Percentiles rank a stretch among this genome's conserved stretches.
phyloP scores from a whole-genome alignment of 2,797 vertebrate genomes.

The Ctenochaetus hawaiiensis region DNA sequence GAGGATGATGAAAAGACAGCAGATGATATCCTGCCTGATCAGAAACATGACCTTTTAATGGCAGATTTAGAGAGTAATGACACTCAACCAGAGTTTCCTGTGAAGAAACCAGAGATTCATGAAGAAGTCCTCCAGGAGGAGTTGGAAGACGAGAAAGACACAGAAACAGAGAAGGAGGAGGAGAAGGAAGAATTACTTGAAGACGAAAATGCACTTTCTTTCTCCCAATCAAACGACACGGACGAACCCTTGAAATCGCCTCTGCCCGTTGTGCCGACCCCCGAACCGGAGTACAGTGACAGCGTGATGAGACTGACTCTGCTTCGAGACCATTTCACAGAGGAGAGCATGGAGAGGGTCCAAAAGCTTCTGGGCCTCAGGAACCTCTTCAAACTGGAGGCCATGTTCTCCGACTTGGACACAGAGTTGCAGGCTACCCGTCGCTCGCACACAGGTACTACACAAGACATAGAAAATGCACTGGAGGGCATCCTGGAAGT shows the following conservation, averaged over 20 bases:
- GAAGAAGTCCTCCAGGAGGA: slow-evolving; percentile 46
- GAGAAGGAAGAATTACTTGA: slow-evolving; percentile 87
- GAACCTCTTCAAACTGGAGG: slow-evolving; percentile 87
- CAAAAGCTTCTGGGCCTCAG: slow-evolving; percentile 86
- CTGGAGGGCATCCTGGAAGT: slow-evolving; percentile 90
- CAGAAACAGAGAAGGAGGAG: slow-evolving; percentile 53
- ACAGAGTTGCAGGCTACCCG: slow-evolving; percentile 84
- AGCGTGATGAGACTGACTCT: slow-evolving; percentile 83
- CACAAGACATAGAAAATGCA: slow-evolving; percentile 83
- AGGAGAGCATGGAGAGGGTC: slow-evolving; percentile 81
- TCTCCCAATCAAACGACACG: slow-evolving; percentile 32
- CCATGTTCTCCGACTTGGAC: slow-evolving; percentile 90
- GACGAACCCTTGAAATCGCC: slow-evolving; percentile 24
- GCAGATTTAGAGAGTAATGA: slow-evolving; percentile 43
- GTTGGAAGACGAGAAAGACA: slow-evolving; percentile 30
- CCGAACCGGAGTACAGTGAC: slow-evolving; percentile 82
- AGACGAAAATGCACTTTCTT: slow-evolving; percentile 92
- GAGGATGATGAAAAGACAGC: slow-evolving; percentile 16
- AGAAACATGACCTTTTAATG: slow-evolving; percentile 8
- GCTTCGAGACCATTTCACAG: slow-evolving; percentile 86
- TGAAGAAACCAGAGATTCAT: slow-evolving; percentile 30
- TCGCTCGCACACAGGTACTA: slow-evolving; percentile 61
- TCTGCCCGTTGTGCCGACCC: background rate
- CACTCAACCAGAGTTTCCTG: slow-evolving; percentile 20
- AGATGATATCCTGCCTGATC: slow-evolving; percentile 6